Base-by-base conservation (phyloP, 2,888 invertebrate genomes). In the Hirtodrosophila trivittata region DNA sequence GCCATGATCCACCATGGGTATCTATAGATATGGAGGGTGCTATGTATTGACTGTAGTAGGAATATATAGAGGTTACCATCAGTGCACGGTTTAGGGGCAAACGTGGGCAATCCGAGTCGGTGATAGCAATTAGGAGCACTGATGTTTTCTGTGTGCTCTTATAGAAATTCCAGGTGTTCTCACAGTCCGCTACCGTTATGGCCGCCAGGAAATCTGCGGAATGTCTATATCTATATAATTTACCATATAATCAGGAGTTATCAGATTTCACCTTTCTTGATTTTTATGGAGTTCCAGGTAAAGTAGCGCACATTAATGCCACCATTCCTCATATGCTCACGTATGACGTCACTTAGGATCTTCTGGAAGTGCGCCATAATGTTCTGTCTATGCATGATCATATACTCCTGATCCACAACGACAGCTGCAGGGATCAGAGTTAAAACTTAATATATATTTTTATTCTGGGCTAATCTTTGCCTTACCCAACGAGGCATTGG, bases 61-160 rank as follows among this genome's bases (percentile, higher is more conserved):
- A n/a, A n/a, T n/a, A 8, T 8, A 7, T 7, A 28, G n/a, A 12
- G 10, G 18, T 65, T 69, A 90, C 93, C 43, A 95, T 95, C 26
- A 96, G 91, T 0, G 95, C 95, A 12, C 93, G 92, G 25, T 92
- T 90, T 0, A 91, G 77, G 0, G 96, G 95, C 42, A 97, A 89
- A 32, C 97, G 92, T 0, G 96, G 95, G 87, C 97, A 97, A 83
- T 96, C 95, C 0, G 94, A 92, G 86, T 95, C 96, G 46, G 96
- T 95, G 64, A 96, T 92, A 0, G 95, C 95, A 66, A 96, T 93
- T 37, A 95, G 92, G 0, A 95, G 90, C 5, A 96, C 91, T 56
- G 94, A 92, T 76, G 94, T 94, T 60, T 92, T 92, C 78, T 93
- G 92, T 0, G 94, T 92, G 0, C 92, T 90, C 49, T 92, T 92